Base-by-base conservation (phyloP, 2,888 invertebrate genomes). In the Sinelater perroti region DNA sequence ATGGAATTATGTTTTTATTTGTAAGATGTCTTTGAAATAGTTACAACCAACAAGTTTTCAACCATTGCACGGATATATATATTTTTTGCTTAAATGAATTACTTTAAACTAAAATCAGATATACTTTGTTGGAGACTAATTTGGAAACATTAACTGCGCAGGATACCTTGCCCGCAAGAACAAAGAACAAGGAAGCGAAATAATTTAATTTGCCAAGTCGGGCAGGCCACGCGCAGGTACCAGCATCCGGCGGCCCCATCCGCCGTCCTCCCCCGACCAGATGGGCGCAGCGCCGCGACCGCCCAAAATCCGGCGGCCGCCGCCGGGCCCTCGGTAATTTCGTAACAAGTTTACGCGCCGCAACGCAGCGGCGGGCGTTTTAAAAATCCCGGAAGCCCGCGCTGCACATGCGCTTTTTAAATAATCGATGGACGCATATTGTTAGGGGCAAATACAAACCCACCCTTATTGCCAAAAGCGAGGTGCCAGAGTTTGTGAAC, bases 401-500 rank as follows among this genome's bases (percentile, higher is more conserved):
- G 51, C 45, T 38, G 59, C 58, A 60, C 61, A 58, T 60, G 61
- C 62, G 51, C 60, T 35, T 47, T 49, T 33, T 21, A 40, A 50
- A 53, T 56, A 65, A 66, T 64, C 66, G 54, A 65, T 65, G 58
- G 31, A 33, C 51, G 47, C 53, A 59, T 54, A 56, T 60, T 46
- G 56, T 63, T 65, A 66, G 67, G 65, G 63, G 62, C 66, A 67
- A 67, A 68, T 67, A 65, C 65, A 67, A 69, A 71, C 68, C 69
- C 67, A 67, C 71, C 71, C 71, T 65, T 40, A 40, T 17, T 66
- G 63, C 65, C 65, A 58, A 68, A 63, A 68, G 63, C 66, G 59
- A 66, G 68, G 65, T 67, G 68, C 65, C 65, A 60, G 65, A 72
- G 70, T 70, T 67, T 67, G 63, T 63, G 64, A 62, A 60, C 60